Percentiles rank a stretch among this genome's conserved stretches.
phyloP scores from a whole-genome alignment of 2,888 invertebrate species.

The Apamea crenata region DNA sequence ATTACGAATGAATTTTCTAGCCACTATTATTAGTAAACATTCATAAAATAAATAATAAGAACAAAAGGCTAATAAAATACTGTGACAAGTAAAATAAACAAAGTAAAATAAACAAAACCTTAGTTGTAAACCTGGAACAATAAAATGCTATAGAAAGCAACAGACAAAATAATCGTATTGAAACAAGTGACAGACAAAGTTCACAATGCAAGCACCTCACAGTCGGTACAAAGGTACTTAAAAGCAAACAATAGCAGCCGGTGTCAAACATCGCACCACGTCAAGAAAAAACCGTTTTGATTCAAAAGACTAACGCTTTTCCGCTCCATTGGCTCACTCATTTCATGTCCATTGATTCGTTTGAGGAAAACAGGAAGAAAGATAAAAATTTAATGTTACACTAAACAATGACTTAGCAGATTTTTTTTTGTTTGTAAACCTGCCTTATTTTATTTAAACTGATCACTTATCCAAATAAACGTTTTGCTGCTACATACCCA shows the following conservation, averaged over 20 bases:
- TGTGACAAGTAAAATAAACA: not conserved
- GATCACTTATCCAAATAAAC: not conserved
- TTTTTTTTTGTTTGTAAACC: slow-evolving; percentile 27
- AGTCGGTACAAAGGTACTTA: slow-evolving; percentile 35
- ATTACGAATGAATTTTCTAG: not conserved
- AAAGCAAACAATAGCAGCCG: slow-evolving; percentile 70
- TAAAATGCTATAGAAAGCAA: not conserved
- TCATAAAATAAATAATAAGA: not conserved
- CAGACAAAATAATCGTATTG: slow-evolving; percentile 22
- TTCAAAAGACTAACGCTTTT: slow-evolving; percentile 81
- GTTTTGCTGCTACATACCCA: not conserved
- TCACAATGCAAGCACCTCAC: slow-evolving; percentile 34
- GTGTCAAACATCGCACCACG: slow-evolving; percentile 71
- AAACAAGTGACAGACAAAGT: slow-evolving; percentile 43
- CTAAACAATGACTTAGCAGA: slow-evolving; percentile 58
- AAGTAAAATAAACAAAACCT: not conserved
- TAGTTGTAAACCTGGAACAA: not conserved
- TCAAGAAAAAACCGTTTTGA: slow-evolving; percentile 78
- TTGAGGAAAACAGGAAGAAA: slow-evolving; percentile 68
- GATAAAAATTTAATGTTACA: slow-evolving; percentile 64
- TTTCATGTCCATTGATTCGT: slow-evolving; percentile 77
- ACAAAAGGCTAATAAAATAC: not conserved
- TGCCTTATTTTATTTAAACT: not conserved
- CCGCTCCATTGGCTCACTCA: slow-evolving; percentile 79
- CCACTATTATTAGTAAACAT: not conserved